Base-by-base conservation (phyloP, 2,888 invertebrate genomes). In the Macrosiphum euphorbiae region DNA sequence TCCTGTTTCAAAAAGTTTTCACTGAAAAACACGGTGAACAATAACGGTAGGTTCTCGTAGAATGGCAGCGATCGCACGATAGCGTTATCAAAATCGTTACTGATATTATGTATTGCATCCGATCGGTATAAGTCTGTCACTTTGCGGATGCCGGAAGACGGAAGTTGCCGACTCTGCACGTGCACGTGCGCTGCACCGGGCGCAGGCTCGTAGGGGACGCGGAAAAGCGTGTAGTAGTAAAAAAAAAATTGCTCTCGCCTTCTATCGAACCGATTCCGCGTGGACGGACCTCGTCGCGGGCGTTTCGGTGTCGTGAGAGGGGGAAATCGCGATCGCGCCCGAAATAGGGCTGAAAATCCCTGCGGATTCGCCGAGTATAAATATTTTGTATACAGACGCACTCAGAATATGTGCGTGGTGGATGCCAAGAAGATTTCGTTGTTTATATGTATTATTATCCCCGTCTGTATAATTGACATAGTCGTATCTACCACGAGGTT, bases 251-350 rank as follows among this genome's bases (percentile, higher is more conserved):
- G 35, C 28, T 55, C n/a, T 26, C 35, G 52, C 55, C 55, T 88
- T 26, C 55, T 88, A 55, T 55, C 55, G 55, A 89, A 28, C 88
- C 58, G 78, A 89, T 89, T 61, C 44, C 89, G 61, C 44, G 44
- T 11, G 24, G 52, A 85, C 87, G 28, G 58, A 16, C 13, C 28
- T 16, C 90, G 61, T 47, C n/a, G 44, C 89, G 28, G 89, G n/a
- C 47, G 61, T n/a, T 61, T 47, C 26, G n/a, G 24, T 24, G 8
- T 11, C 11, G 35, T 7, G 20, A 67, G 47, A 47, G 90, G 90
- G 61, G 90, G 47, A 86, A 86, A 61, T 58, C 41, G 41, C 52
- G 55, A 35, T 41, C 58, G 61, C 35, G 5, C 16, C 20, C 88
- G 41, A 67, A 90, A 47, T n/a, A 10, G 47, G 61, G 61, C 44